phyloP scores from a whole-genome alignment of 2,797 vertebrate species.

The Peromyscus aztecus region DNA sequence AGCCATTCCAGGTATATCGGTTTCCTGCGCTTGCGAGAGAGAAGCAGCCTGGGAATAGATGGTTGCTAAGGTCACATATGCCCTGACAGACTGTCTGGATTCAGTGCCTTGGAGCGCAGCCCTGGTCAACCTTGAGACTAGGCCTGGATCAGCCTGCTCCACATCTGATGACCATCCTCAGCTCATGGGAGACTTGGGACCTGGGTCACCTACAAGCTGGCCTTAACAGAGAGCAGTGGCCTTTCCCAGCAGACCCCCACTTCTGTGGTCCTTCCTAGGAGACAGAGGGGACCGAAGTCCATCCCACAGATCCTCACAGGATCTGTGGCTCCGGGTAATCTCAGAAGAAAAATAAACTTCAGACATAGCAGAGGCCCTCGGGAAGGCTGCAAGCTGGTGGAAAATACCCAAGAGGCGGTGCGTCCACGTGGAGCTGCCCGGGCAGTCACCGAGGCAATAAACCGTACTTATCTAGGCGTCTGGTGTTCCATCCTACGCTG shows the following conservation, averaged over 20 bases:
- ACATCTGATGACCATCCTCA: background rate
- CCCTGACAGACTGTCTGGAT: background rate
- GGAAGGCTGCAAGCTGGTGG: conserved; percentile 58
- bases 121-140: conserved; percentile 29
- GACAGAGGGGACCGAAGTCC: conserved; percentile 71
- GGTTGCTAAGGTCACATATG: conserved; percentile 56
- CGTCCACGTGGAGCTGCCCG: conserved; percentile 15
- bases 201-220: background rate
- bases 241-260: conserved; percentile 18
- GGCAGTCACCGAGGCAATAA: conserved; percentile 43
- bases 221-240: background rate
- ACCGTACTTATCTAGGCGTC: conserved; percentile 36
- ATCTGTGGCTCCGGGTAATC: conserved; percentile 59
- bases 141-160: conserved; percentile 41
- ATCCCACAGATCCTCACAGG: conserved; percentile 20
- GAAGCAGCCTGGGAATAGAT: background rate
- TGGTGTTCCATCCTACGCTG: background rate
- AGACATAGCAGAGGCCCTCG: conserved; percentile 48
- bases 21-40: conserved; percentile 45
- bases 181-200: background rate
- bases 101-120: background rate
- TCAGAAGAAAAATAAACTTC: conserved; percentile 77
- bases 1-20: conserved; percentile 53
- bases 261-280: conserved; percentile 20
- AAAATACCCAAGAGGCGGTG: conserved; percentile 66